These are phyloP conservation scores for Furnarius figulus DNA, from an alignment of 2,113 vertebrate genomes.

Conservation along the genomic window DNA sequence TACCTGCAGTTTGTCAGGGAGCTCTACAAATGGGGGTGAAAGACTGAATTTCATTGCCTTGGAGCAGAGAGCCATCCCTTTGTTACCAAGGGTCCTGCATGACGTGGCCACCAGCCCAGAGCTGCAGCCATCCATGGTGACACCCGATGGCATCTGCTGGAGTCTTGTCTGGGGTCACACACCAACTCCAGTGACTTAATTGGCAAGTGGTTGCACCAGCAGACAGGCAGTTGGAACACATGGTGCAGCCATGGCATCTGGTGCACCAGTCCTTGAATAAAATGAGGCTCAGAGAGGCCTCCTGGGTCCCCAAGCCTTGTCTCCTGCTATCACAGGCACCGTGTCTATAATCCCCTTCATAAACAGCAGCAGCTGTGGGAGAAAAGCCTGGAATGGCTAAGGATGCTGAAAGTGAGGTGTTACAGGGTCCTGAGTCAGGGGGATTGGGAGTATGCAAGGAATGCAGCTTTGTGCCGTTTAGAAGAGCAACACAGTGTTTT, in stretches of 20 bases:
- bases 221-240: background rate
- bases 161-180: background rate
- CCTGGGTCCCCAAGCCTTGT: background rate
- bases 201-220: background rate
- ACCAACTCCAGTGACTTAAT: background rate
- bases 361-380: conserved; percentile 49
- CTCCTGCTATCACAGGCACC: conserved; percentile 39
- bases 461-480: background rate
- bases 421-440: background rate
- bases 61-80: background rate
- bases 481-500: background rate
- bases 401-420: conserved; percentile 43
- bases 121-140: background rate
- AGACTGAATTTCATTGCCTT: background rate
- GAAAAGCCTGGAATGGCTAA: background rate
- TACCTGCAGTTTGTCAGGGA: background rate
- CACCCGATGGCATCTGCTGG: background rate
- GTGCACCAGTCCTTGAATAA: background rate
- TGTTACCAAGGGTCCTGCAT: background rate
- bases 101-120: background rate
- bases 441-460: conserved; percentile 25
- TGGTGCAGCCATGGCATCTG: background rate
- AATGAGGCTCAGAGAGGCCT: background rate
- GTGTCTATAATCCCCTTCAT: conserved; percentile 23
- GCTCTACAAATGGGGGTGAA: background rate